These are phyloP conservation scores for Theonella swinhoei DNA, from an alignment of 37 sponge, comb jelly and placozoan species.

Conservation along the genomic window DNA sequence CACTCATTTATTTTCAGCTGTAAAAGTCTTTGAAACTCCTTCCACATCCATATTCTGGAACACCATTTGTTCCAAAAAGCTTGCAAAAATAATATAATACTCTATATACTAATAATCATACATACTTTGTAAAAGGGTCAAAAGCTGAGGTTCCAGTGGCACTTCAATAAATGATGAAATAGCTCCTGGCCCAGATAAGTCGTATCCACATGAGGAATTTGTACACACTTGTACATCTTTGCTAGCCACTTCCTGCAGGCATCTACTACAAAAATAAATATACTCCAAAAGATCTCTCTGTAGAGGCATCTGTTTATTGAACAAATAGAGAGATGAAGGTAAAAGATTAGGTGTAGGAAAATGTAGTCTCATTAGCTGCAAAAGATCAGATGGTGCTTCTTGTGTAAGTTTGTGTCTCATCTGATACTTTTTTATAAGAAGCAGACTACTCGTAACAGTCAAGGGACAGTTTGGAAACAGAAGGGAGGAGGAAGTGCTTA, in stretches of 20 bases:
- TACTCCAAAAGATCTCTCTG: neutral
- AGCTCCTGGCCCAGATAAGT: neutral
- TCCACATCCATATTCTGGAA: slow-evolving; percentile 16
- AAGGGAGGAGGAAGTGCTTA: neutral
- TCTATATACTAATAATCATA: neutral
- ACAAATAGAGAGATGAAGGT: slow-evolving; percentile 1
- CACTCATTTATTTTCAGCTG: too few relatives aligned
- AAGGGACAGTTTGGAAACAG: neutral
- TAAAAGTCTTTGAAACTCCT: neutral
- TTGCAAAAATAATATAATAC: slow-evolving; percentile 29
- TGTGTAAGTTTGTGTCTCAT: slow-evolving; percentile 9
- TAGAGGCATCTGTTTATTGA: slow-evolving; percentile 4
- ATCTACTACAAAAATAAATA: slow-evolving; percentile 1
- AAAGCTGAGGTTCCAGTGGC: neutral
- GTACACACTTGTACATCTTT: neutral
- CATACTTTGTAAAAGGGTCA: slow-evolving; percentile 5
- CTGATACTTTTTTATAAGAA: slow-evolving; percentile 4
- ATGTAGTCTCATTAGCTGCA: slow-evolving; percentile 2
- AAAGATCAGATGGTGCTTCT: slow-evolving; percentile 1
- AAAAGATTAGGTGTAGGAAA: neutral
- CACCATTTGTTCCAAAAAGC: slow-evolving; percentile 5
- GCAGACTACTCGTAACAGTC: neutral
- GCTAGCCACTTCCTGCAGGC: neutral
- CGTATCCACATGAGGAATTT: neutral
- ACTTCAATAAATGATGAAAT: slow-evolving; percentile 16